Conservation (phyloP, 2,888 invertebrate genomes). For the Toxonevra muliebris region DNA sequence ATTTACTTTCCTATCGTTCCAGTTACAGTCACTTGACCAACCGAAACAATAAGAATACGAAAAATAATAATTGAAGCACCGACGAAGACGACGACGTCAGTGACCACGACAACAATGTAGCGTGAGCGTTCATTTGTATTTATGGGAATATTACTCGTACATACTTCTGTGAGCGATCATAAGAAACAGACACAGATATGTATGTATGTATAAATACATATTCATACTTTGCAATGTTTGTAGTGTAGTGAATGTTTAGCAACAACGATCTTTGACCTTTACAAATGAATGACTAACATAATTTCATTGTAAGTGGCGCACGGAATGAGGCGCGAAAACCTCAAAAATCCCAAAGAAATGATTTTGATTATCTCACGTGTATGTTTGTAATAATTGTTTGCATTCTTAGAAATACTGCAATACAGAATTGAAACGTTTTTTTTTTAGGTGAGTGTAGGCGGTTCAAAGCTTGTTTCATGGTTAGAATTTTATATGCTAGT, state of each 20-base stretch:
- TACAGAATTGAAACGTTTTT: too few species aligned
- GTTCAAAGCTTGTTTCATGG: too few species aligned
- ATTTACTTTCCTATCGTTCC: constrained; percentile 49
- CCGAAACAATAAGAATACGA: constrained; percentile 62
- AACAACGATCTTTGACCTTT: constrained; percentile 52
- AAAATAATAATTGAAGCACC: constrained; percentile 6
- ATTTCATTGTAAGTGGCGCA: constrained; percentile 10
- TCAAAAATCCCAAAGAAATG: too few species aligned
- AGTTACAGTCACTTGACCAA: constrained; percentile 65
- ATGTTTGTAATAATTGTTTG: too few species aligned
- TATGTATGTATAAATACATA: not conserved
- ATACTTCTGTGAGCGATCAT: not conserved
- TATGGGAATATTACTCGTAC: constrained; percentile 50
- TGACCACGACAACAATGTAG: constrained; percentile 41
- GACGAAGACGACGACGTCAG: not conserved
- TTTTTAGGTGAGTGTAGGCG: too few species aligned
- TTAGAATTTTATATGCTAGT: too few species aligned
- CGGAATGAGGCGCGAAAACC: too few species aligned
- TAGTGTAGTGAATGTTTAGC: too few species aligned
- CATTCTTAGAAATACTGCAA: too few species aligned
- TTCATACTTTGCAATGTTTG: too few species aligned
- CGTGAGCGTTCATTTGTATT: constrained; percentile 54
- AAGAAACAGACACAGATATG: not conserved
- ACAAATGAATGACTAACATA: constrained; percentile 28
- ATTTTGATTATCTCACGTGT: too few species aligned